Percentiles rank a stretch among this genome's conserved stretches.
These are phyloP conservation scores for Mobula birostris DNA, from an alignment of 2,113 vertebrate species.

Conservation along the genomic window DNA sequence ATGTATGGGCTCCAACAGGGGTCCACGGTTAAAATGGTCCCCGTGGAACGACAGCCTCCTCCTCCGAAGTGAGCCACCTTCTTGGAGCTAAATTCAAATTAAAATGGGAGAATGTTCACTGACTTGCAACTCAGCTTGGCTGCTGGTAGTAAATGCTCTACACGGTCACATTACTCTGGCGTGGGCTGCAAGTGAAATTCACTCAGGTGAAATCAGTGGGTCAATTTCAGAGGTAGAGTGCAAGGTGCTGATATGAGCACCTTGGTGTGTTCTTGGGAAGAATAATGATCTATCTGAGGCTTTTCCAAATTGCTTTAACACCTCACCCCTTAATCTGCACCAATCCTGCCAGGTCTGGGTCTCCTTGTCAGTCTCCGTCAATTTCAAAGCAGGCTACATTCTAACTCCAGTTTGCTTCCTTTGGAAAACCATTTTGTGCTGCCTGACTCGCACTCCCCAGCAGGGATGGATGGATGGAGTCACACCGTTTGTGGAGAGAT, in stretches of 20 bases:
- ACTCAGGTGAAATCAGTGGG: no score
- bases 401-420: background rate
- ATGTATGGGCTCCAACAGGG: background rate
- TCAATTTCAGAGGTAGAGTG: no score
- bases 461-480: background rate
- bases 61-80: background rate
- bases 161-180: no score
- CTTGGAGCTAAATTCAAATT: background rate
- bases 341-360: background rate
- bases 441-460: background rate
- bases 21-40: background rate
- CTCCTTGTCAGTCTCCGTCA: background rate
- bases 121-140: no score
- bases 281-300: background rate
- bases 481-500: background rate
- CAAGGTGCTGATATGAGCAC: no score
- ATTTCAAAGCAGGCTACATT: no score
- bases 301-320: background rate
- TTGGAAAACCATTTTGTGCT: background rate
- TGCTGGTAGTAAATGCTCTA: no score
- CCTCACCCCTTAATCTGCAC: background rate
- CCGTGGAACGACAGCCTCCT: background rate
- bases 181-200: no score
- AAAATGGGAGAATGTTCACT: background rate
- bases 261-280: no score